Evolutionary conservation across 2,888 invertebrate genomes (phyloP), one percentile per base, ranked within the genome.

Genomic region (Epistrophe eligans): DNA sequence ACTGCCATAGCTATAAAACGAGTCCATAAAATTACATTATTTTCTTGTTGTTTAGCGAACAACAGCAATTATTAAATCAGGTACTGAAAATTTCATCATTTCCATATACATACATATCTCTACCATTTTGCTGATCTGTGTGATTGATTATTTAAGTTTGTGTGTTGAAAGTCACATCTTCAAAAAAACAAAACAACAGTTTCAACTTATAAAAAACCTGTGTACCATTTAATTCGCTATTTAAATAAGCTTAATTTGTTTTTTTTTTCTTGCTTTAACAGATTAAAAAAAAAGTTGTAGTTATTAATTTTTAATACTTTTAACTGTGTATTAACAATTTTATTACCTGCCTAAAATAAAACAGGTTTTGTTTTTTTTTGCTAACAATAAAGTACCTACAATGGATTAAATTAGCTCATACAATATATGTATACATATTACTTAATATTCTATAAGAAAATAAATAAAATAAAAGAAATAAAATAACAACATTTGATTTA

Each of bases 281-380:
- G 48, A 48, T 48, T 17, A n/a, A n/a, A 24, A 24, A 9, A 19
- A 48, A 17, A 19, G 4, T 48, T 50, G 1, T 4, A 19, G 19
- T 50, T 50, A 50, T 19, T 50, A 50, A 50, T 50, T 19, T 50
- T 50, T 19, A 50, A 19, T 50, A 50, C 50, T 19, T 48, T 19
- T 19, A 5, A 2, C 11, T 4, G 4, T 17, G 10, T 10, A 19
- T 50, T 45, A n/a, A 10, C 0, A 10, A 4, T 48, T 17, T 19
- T 50, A 50, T 19, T 19, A 48, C 10, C 17, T 48, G 19, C 50
- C 50, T 19, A 19, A 50, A 50, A 19, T 50, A 9, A 50, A 50
- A 50, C 50, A 50, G 19, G 50, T 50, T 50, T 48, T 17, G 24
- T 17, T 48, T 9, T 50, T 50, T 19, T 11, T 19, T 19, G 5